phyloP scores from a whole-genome alignment of 2,888 invertebrate species.

The Polietes domitor region DNA sequence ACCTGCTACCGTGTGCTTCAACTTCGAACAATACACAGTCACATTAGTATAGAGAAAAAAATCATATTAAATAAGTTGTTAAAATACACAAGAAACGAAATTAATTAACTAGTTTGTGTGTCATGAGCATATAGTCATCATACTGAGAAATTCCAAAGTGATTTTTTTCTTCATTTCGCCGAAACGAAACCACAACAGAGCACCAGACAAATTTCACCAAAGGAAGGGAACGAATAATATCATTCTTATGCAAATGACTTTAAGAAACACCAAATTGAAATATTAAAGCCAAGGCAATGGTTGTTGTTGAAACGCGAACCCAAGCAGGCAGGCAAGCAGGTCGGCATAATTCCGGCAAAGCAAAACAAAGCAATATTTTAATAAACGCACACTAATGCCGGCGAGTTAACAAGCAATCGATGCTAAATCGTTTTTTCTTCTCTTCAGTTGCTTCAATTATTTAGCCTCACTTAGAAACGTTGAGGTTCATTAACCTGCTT shows the following conservation, averaged over 20 bases:
- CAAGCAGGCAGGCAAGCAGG: background rate
- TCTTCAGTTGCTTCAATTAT: slow-evolving; percentile 11
- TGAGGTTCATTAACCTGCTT: slow-evolving; percentile 5
- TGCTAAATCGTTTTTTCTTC: background rate
- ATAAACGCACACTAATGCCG: background rate
- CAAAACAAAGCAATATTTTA: background rate
- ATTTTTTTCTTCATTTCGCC: background rate
- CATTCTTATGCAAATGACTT: background rate
- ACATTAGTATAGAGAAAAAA: background rate
- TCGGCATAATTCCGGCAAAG: background rate
- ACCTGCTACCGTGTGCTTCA: background rate
- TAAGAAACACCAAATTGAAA: background rate
- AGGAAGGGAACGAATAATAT: background rate
- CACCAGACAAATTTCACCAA: slow-evolving; percentile 4
- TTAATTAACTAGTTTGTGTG: background rate
- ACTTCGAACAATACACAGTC: background rate
- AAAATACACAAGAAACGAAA: background rate
- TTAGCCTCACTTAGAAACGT: background rate
- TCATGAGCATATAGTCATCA: background rate
- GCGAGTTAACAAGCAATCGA: background rate
- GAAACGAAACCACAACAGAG: background rate
- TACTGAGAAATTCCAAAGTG: background rate
- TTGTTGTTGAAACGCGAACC: background rate
- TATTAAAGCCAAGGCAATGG: background rate
- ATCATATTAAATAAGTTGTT: background rate